phyloP scores from a whole-genome alignment of 2,113 vertebrate genomes.

The Poeciliopsis occidentalis region DNA sequence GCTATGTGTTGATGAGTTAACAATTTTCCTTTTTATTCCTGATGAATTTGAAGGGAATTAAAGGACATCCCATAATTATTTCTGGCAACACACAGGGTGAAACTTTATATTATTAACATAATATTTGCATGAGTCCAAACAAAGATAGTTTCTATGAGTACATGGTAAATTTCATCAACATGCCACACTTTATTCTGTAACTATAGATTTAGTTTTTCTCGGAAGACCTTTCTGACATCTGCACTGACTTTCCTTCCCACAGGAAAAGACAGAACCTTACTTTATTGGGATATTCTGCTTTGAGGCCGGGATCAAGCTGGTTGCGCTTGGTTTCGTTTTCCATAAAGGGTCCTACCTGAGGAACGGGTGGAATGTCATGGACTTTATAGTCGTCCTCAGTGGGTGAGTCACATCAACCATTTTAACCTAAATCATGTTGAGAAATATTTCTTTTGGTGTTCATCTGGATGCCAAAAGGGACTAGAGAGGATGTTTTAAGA shows the following conservation, averaged over 20 bases:
- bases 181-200: too few relatives aligned
- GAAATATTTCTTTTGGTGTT: constrained; percentile 35
- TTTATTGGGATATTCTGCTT: constrained; percentile 99
- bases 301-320: constrained; percentile 96
- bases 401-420: constrained; percentile 85
- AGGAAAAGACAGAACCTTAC: constrained; percentile 98
- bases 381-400: constrained; percentile 98
- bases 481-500: constrained; percentile 7
- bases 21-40: too few relatives aligned
- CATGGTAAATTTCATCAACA: too few relatives aligned
- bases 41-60: too few relatives aligned
- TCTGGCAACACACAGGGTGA: too few relatives aligned
- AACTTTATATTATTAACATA: too few relatives aligned
- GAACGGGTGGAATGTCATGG: constrained; percentile 99
- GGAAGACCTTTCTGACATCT: constrained; percentile 5
- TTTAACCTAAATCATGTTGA: background rate
- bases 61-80: too few relatives aligned
- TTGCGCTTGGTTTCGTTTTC: constrained; percentile 98
- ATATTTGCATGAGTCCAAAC: background rate
- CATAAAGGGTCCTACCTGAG: constrained; percentile 98
- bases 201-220: background rate
- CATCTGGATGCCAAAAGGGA: constrained; percentile 18
- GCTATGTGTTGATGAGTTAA: too few relatives aligned
- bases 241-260: constrained; percentile 19
- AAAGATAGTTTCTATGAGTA: background rate